Conservation (phyloP, 2,113 vertebrate species). For the Prunella himalayana region DNA sequence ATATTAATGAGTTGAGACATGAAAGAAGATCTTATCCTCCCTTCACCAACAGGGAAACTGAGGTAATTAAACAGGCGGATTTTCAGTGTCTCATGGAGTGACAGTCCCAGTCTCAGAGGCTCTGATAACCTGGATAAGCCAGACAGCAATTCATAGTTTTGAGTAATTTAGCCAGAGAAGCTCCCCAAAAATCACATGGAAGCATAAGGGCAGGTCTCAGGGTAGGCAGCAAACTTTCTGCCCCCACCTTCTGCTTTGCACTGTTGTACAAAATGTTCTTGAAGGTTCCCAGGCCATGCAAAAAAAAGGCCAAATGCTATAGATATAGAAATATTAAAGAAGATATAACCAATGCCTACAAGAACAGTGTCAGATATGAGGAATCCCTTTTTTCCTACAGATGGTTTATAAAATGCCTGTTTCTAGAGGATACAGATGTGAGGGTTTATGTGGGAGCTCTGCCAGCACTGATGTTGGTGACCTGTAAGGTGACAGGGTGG, state of each 20-base stretch:
- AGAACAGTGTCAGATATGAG: neutral
- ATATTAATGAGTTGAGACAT: slow-evolving; percentile 27
- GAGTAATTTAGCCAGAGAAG: neutral
- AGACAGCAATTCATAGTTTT: neutral
- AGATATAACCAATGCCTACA: neutral
- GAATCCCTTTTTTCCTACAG: neutral
- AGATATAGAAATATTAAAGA: neutral
- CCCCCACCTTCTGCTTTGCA: neutral
- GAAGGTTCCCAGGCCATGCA: neutral
- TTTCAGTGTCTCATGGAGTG: neutral
- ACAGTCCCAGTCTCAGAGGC: neutral
- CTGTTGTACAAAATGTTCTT: neutral
- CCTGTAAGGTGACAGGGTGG: neutral
- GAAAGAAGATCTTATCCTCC: neutral
- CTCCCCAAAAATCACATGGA: neutral
- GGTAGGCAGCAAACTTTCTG: neutral
- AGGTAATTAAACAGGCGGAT: slow-evolving; percentile 13
- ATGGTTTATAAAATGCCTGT: neutral
- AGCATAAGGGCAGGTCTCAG: neutral
- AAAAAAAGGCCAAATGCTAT: neutral
- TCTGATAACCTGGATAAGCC: neutral
- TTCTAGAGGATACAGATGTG: neutral
- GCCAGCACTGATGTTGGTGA: neutral
- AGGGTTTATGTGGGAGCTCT: neutral
- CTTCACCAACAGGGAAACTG: neutral